Base-by-base conservation (phyloP, 2,888 invertebrate species). In the Apodemia hepburni region DNA sequence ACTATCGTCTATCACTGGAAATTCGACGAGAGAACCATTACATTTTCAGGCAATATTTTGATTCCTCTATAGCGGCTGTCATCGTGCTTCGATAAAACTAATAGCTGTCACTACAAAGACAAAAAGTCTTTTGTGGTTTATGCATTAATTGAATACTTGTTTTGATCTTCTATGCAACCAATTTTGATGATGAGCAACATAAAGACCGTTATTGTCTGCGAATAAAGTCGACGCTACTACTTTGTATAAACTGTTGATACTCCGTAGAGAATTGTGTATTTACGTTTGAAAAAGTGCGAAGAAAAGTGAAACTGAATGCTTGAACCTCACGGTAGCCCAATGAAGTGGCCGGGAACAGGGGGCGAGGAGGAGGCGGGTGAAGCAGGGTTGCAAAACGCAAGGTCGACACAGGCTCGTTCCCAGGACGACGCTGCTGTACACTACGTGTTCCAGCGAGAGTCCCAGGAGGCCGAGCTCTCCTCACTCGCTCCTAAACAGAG, bases 351-450 rank as follows among this genome's bases (percentile, higher is more conserved):
- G 93, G 94, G 94, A 78, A 92, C 94, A 81, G 93, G 92, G 73
- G 93, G 89, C 81, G 95, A 94, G 87, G 95, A 94, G 92, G 90
- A 93, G 92, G 82, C 82, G 82, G 91, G 88, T 68, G 91, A 91
- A 78, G 85, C 87, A 69, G 85, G 84, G 70, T 76, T 89, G 76
- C 90, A 90, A 84, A 94, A 93, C 93, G 93, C 94, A 78, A 93
- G 93, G 86, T 93, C 90, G 84, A 93, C 93, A 79, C 95, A 93
- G 84, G 93, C 93, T 86, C 94, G 95, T 77, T 92, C 95, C 71
- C 88, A 88, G 69, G 98, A 98, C 85, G 98, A 98, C 93, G 97
- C 97, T 69, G 95, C 96, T 84, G 98, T 98, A 73, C 97, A 97
- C 77, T 98, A 98, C 85, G 97, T 97, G 72, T 98, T 97, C 83